Percentiles rank a stretch among this genome's conserved stretches.
These are phyloP conservation scores for Lepidocolaptes lacrymiger DNA, from an alignment of 2,797 vertebrate species.

Conservation along the genomic window DNA sequence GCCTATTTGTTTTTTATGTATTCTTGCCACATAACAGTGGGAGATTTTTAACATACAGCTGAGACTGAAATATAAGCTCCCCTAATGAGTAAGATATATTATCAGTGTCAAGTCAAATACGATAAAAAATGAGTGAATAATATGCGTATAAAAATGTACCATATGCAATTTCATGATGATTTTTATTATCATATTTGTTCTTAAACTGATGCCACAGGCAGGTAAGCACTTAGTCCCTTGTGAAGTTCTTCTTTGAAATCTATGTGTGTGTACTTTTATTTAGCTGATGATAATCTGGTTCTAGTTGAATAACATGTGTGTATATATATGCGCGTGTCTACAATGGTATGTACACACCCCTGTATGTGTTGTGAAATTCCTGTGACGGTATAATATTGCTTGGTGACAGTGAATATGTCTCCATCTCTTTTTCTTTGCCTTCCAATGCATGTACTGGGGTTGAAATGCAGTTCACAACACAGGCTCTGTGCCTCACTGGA, in stretches of 20 bases:
- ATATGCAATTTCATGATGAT: slow-evolving; percentile 39
- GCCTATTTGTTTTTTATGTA: slow-evolving; percentile 34
- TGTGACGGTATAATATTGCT: background rate
- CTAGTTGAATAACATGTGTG: background rate
- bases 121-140: slow-evolving; percentile 64
- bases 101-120: slow-evolving; percentile 67
- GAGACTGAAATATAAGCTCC: slow-evolving; percentile 63
- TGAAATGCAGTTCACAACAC: background rate
- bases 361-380: background rate
- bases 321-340: background rate
- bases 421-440: background rate
- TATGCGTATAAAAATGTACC: slow-evolving; percentile 48
- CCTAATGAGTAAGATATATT: slow-evolving; percentile 66
- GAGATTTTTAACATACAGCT: slow-evolving; percentile 69
- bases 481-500: background rate
- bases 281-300: background rate
- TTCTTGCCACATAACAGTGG: slow-evolving; percentile 49
- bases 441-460: rapidly evolving
- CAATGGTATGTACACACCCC: background rate
- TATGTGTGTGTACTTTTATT: background rate
- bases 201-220: slow-evolving; percentile 38
- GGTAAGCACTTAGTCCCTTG: slow-evolving; percentile 1
- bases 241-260: background rate
- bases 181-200: slow-evolving; percentile 18
- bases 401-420: background rate